Conservation (phyloP, 2,888 invertebrate genomes). For the Pollenia amentaria region DNA sequence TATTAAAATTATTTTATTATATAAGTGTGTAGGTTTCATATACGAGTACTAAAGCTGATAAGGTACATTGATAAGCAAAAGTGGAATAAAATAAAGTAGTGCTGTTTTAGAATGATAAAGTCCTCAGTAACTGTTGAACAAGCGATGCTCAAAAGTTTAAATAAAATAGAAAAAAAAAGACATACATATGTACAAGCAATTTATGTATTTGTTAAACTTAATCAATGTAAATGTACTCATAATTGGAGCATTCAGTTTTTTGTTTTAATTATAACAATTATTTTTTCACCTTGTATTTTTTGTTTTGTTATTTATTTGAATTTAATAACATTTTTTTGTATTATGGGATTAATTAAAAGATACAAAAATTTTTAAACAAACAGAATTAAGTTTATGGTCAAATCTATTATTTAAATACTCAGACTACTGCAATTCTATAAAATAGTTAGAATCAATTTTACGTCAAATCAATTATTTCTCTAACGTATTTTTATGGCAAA, state of each 20-base stretch:
- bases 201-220: constrained; percentile 2
- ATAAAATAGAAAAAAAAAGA: constrained; percentile 20
- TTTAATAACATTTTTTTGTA: neutral
- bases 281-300: neutral
- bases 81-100: neutral
- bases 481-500: constrained; percentile 44
- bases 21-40: neutral
- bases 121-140: constrained; percentile 4
- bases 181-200: constrained; percentile 7
- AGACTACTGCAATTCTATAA: constrained; percentile 21
- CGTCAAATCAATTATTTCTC: constrained; percentile 51
- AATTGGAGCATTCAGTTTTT: neutral
- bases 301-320: neutral
- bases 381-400: constrained; percentile 1
- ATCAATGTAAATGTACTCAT: neutral
- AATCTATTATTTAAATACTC: constrained; percentile 8
- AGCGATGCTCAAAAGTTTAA: constrained; percentile 30
- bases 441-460: constrained; percentile 31
- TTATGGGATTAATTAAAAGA: neutral
- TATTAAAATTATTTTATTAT: neutral
- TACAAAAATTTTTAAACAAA: neutral
- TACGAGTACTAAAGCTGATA: constrained; percentile 36
- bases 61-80: constrained; percentile 51
- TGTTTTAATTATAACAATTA: too few species aligned
- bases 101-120: constrained; percentile 27